Conservation (phyloP, 1,140 invertebrate species). For the Nixonia krombeini region DNA sequence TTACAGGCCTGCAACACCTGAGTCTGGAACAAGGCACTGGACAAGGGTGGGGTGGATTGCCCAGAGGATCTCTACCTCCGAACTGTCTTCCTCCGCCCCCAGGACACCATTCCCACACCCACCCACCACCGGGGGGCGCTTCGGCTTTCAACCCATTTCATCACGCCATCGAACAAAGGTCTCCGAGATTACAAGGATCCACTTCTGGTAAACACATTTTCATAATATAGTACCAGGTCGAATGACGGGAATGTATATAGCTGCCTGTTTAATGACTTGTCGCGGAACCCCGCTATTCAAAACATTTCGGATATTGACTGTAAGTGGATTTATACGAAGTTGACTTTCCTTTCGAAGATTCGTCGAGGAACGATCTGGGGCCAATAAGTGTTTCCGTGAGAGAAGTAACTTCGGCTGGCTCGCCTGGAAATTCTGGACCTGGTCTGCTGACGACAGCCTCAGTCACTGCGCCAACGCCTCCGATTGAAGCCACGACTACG, state of each 20-base stretch:
- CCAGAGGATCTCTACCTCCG: conserved; percentile 63
- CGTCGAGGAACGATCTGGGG: conserved; percentile 62
- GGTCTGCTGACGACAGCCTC: conserved; percentile 65
- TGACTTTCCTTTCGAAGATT: conserved; percentile 51
- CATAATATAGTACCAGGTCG: too few relatives aligned
- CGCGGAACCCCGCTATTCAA: too few relatives aligned
- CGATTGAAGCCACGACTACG: conserved; percentile 58
- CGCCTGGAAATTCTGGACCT: conserved; percentile 63
- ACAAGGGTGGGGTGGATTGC: conserved; percentile 67
- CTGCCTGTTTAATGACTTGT: too few relatives aligned
- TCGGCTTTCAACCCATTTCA: conserved; percentile 71
- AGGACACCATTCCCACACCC: conserved; percentile 64
- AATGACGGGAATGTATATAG: too few relatives aligned
- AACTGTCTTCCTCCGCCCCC: conserved; percentile 69
- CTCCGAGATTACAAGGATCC: conserved; percentile 59
- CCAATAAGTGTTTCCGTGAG: conserved; percentile 66
- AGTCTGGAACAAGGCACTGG: conserved; percentile 63
- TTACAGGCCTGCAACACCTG: conserved; percentile 67
- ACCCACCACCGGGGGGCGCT: conserved; percentile 59
- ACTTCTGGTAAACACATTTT: conserved; percentile 53
- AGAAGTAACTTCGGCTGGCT: conserved; percentile 59
- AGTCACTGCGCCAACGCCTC: conserved; percentile 60
- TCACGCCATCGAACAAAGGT: conserved; percentile 67
- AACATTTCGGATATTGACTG: too few relatives aligned
- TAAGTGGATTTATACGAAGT: too few relatives aligned